Conservation (phyloP, 2,797 vertebrate species). For the Cynodonichthys magdalenae region DNA sequence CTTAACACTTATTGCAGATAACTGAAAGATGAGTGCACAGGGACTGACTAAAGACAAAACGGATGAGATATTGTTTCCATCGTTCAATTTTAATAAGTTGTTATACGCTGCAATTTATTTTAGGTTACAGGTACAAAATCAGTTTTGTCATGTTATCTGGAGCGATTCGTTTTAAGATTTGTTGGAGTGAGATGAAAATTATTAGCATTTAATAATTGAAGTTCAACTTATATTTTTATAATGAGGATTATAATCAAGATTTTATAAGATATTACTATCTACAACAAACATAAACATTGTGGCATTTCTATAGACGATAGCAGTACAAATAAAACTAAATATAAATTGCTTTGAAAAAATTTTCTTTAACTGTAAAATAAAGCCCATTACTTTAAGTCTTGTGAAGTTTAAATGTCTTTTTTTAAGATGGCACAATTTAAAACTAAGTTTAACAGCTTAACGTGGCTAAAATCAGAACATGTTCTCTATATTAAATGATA, state of each 20-base stretch:
- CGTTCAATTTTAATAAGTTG: background rate
- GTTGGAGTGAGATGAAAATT: background rate
- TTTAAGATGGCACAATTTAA: background rate
- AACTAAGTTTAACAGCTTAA: no score
- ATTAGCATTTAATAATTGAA: background rate
- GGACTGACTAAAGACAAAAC: background rate
- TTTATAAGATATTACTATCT: background rate
- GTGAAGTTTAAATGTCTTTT: background rate
- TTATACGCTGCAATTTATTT: background rate
- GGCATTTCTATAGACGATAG: no score
- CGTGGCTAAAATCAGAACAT: background rate
- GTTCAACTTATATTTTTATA: background rate
- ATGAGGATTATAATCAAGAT: background rate
- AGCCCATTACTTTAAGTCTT: background rate
- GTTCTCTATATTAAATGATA: background rate
- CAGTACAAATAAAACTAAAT: background rate
- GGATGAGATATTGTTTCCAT: background rate
- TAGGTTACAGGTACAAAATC: background rate
- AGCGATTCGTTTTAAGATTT: background rate
- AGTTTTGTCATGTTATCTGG: background rate
- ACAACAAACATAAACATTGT: no score
- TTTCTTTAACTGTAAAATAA: background rate
- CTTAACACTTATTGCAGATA: background rate
- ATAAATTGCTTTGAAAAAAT: background rate
- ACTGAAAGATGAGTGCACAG: conserved; percentile 2